These are phyloP conservation scores for Cyphomyrus discorhynchus DNA, from an alignment of 2,113 vertebrate species.

Conservation along the genomic window DNA sequence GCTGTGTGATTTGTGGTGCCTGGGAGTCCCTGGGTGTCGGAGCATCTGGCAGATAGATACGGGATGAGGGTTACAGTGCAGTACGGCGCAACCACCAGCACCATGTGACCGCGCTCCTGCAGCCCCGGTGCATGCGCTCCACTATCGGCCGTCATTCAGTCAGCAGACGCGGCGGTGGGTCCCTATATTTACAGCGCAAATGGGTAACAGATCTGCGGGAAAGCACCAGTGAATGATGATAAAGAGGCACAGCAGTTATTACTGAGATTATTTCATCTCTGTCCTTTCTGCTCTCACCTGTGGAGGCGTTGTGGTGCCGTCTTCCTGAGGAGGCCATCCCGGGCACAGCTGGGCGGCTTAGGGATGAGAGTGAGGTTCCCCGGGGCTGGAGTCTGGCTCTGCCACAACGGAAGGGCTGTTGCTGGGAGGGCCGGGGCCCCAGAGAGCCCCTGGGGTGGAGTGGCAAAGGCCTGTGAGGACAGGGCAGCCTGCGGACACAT, in stretches of 20 bases:
- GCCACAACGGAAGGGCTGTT: constrained; percentile 47
- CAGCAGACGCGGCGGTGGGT: not conserved
- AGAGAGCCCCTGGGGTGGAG: constrained; percentile 42
- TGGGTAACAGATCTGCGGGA: not conserved
- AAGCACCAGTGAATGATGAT: not conserved
- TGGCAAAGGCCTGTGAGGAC: constrained; percentile 52
- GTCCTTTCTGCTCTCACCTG: constrained; percentile 67
- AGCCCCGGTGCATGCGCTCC: not conserved
- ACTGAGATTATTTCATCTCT: not conserved
- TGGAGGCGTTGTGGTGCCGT: constrained; percentile 62
- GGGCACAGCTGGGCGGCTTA: constrained; percentile 69
- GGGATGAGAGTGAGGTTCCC: constrained; percentile 60
- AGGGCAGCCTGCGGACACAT: constrained; percentile 57
- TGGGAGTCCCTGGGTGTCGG: not conserved
- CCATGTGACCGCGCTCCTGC: not conserved
- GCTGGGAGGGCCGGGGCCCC: constrained; percentile 50
- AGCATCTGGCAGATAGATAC: not conserved
- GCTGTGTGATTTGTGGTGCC: not conserved
- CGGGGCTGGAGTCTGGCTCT: constrained; percentile 52
- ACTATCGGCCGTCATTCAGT: not conserved
- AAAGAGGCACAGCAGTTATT: not conserved
- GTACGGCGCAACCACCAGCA: not conserved
- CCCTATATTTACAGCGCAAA: not conserved
- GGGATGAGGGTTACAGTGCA: not conserved
- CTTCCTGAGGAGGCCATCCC: constrained; percentile 64